Base-by-base conservation (phyloP, 2,888 invertebrate species). In the Eupeodes latifasciatus region DNA sequence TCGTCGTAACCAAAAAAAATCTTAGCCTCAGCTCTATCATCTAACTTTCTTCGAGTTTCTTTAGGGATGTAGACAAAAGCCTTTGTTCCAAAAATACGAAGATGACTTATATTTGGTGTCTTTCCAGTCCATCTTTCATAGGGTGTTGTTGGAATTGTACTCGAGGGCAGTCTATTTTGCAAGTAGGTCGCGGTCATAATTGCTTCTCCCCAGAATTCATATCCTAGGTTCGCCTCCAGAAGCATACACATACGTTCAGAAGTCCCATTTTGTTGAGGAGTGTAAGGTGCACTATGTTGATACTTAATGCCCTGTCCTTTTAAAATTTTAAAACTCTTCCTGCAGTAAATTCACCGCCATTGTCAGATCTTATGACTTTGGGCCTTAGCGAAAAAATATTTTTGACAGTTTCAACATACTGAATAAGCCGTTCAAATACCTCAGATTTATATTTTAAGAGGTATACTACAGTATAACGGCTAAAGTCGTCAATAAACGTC, bases 91-190 rank as follows among this genome's bases (percentile, higher is more conserved):
- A 55, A 55, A 3, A 55, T 10, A 16, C 19, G 19, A 19, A 27
- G n/a, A n/a, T n/a, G n/a, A n/a, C n/a, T n/a, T n/a, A n/a, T 27
- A 3, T 27, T 27, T 27, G 27, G 53, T 16, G 7, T n/a, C 49
- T 49, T 49, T 53, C 9, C 53, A 16, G 53, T 55, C 53, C 53
- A 55, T 19, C 53, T 55, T 55, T 55, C 16, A 55, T 55, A 55
- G 4, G 19, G 53, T 19, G 53, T 55, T 55, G 53, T 19, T 19
- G 19, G 53, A 10, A 55, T 55, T 10, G 19, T 19, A 10, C 10
- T 19, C 4, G 10, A 55, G 1, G 53, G 16, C 19, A 55, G 19
- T 10, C 16, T 55, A 19, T 55, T 55, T 19, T 55, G 53, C 10
- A 55, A 19, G 19, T 55, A 55, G 10, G 19, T 55, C 19, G 53